A percentile compares a stretch with the other conserved stretches of the same genome.
Evolutionary conservation across 2,888 invertebrate species (phyloP).

Genomic region (Ferdinandea cuprea): DNA sequence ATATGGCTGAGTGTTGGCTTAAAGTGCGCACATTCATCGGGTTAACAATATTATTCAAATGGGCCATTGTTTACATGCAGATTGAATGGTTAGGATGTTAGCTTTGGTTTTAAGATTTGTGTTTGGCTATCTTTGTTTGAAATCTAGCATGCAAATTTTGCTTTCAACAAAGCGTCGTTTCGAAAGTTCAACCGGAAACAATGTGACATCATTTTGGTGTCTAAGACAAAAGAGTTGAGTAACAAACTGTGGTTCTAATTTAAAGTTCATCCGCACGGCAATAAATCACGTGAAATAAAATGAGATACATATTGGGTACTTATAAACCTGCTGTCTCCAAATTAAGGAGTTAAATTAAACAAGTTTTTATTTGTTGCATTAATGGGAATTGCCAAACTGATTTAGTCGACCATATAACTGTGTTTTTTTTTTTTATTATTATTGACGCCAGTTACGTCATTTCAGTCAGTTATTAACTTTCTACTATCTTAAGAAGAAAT

Average conservation of each 20-base stretch:
- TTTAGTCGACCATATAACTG: conserved; percentile 5
- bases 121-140: neutral
- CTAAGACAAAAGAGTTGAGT: neutral
- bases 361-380: conserved; percentile 10
- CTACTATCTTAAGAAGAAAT: neutral
- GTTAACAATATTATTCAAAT: conserved; percentile 34
- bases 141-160: neutral
- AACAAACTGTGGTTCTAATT: neutral
- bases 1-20: conserved; percentile 19
- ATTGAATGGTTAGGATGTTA: conserved; percentile 4
- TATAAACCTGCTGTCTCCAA: conserved; percentile 2
- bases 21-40: conserved; percentile 33
- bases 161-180: neutral
- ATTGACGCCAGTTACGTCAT: conserved; percentile 9
- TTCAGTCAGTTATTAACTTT: conserved; percentile 12
- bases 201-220: neutral
- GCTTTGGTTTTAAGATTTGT: neutral
- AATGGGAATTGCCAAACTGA: conserved; percentile 19
- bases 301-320: neutral
- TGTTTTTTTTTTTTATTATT: neutral
- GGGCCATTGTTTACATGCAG: conserved; percentile 45
- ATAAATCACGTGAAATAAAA: too few species aligned
- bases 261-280: too few species aligned
- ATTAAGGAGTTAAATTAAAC: neutral
- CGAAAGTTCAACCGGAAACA: neutral